Conservation (phyloP, 2,888 invertebrate species). For the Troglohyphantes excavatus region DNA sequence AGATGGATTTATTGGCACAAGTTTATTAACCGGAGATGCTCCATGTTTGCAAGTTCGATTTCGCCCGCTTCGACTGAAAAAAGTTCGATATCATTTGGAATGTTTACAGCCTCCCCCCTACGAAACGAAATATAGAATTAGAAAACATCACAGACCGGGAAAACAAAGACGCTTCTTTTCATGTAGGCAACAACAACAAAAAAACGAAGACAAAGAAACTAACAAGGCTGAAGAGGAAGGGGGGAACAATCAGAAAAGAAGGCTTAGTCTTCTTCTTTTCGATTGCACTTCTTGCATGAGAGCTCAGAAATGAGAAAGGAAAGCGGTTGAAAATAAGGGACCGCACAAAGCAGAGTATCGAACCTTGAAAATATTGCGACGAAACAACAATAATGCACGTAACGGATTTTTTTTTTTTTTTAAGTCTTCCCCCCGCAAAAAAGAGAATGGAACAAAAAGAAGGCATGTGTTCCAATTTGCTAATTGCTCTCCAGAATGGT, state of each 20-base stretch:
- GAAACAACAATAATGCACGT: constrained; percentile 11
- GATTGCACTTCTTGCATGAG: constrained; percentile 17
- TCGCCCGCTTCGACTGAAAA: background rate
- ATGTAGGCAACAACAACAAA: background rate
- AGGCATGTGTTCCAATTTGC: constrained; percentile 48
- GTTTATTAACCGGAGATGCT: too few relatives aligned
- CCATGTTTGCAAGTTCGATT: background rate
- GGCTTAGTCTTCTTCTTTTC: background rate
- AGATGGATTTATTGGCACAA: too few relatives aligned
- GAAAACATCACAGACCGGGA: background rate
- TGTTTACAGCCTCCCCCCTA: background rate
- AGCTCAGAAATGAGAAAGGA: background rate
- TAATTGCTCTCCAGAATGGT: constrained; percentile 56
- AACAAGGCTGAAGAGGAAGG: background rate
- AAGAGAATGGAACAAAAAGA: background rate
- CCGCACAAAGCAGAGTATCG: background rate
- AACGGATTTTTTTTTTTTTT: constrained; percentile 35
- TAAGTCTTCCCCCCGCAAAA: background rate
- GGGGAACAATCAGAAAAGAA: background rate
- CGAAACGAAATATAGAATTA: background rate
- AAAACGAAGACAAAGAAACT: background rate
- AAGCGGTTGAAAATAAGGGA: constrained; percentile 8
- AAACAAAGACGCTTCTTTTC: background rate
- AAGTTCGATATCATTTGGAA: background rate
- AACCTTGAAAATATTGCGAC: constrained; percentile 1